Conservation (phyloP, 2,797 vertebrate species). For the Neosilurus mollespiculum region DNA sequence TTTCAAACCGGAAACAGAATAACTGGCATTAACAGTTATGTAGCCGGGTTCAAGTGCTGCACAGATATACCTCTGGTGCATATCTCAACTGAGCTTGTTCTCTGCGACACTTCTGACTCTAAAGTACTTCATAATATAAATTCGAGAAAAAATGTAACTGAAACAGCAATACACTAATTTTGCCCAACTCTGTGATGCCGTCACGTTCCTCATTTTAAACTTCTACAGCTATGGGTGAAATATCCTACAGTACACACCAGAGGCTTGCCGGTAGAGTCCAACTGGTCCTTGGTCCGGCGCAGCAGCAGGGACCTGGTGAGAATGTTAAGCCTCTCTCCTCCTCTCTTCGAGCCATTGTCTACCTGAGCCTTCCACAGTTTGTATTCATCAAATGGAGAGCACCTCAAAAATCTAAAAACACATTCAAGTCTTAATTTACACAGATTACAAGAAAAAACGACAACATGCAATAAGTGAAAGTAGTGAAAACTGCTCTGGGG, state of each 20-base stretch:
- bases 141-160: not conserved
- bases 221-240: not conserved
- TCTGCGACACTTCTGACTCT: not conserved
- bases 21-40: too few relatives aligned
- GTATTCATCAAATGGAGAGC: conserved; percentile 91
- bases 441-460: not conserved
- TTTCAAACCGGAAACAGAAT: too few relatives aligned
- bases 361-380: conserved; percentile 94
- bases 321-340: conserved; percentile 87
- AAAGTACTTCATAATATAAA: not conserved
- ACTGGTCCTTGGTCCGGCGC: conserved; percentile 86
- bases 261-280: conserved; percentile 81
- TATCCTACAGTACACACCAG: conserved; percentile 72
- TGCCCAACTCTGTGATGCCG: not conserved
- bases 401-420: conserved; percentile 84
- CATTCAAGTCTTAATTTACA: not conserved
- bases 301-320: conserved; percentile 87
- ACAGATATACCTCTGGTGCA: too few relatives aligned
- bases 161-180: not conserved
- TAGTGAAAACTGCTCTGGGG: not conserved
- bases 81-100: too few relatives aligned
- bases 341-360: conserved; percentile 89
- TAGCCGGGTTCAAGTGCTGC: too few relatives aligned
- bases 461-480: not conserved
- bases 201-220: not conserved